phyloP scores from a whole-genome alignment of 2,797 vertebrate species.

The Eulemur mongoz region DNA sequence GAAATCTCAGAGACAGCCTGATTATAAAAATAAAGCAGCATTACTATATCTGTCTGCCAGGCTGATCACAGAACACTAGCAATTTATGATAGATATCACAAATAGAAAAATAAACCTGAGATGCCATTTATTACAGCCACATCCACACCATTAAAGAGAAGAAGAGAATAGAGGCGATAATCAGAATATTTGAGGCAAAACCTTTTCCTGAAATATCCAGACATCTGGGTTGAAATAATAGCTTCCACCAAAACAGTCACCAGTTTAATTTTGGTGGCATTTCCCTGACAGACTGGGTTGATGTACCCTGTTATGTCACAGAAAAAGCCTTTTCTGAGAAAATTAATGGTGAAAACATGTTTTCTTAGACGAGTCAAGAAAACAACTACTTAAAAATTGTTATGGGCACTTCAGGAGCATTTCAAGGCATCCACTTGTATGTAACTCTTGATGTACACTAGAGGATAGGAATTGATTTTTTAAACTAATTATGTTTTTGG shows the following conservation, averaged over 20 bases:
- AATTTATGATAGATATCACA: slow-evolving; percentile 64
- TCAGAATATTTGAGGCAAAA: slow-evolving; percentile 42
- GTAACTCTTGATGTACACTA: background rate
- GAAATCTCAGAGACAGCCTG: slow-evolving; percentile 63
- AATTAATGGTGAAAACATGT: background rate
- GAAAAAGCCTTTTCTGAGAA: background rate
- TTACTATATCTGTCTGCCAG: slow-evolving; percentile 66
- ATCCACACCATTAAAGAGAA: background rate
- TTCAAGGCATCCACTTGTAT: background rate
- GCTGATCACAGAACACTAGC: slow-evolving; percentile 57
- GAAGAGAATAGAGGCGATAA: background rate
- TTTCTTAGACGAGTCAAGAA: slow-evolving; percentile 30
- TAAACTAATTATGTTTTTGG: background rate
- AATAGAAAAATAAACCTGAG: slow-evolving; percentile 61
- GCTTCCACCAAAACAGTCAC: slow-evolving; percentile 27
- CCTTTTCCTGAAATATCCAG: slow-evolving; percentile 29
- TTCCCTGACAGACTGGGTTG: background rate
- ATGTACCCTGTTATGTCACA: background rate
- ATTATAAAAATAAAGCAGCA: slow-evolving; percentile 72
- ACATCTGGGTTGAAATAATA: slow-evolving; percentile 51
- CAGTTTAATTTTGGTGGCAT: slow-evolving; percentile 55
- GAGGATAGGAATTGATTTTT: background rate
- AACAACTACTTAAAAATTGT: background rate
- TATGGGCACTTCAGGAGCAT: background rate
- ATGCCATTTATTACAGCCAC: slow-evolving; percentile 43